Base-by-base conservation (phyloP, 2,888 invertebrate species). In the Cryptops parisi region DNA sequence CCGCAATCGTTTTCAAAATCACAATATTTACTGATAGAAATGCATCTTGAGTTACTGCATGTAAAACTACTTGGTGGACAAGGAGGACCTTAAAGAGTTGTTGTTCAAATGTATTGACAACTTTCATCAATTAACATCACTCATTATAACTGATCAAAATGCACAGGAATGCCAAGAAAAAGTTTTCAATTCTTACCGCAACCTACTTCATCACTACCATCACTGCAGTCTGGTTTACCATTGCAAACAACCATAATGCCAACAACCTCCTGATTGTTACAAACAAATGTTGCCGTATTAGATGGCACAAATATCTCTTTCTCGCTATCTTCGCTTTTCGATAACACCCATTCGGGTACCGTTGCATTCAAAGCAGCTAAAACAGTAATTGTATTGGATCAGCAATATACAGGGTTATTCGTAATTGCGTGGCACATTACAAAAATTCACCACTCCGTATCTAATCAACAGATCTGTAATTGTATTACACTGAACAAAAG, bases 1-100 rank as follows among this genome's bases (percentile, higher is more conserved):
- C 67, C 65, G 56, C 71, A 71, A 55, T 71, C 68, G 55, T 68
- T 63, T n/a, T 63, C 63, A 55, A 65, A 69, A 58, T 71, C 66
- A 57, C 71, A 71, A 40, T 62, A 63, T 46, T 58, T 56, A 15
- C 57, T 51, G n/a, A 62, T 57, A 1, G 60, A 58, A 24, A 61
- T 59, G 41, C 61, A 61, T 40, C 58, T 51, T 4, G 58, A 54
- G 27, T 59, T 60, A 17, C 48, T 53, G 47, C 62, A 62, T 22
- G 56, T 53, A 49, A 60, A 62, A 38, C 60, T 61, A 21, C 55
- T 57, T 22, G 57, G 57, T 15, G 57, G 55, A 47, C 62, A 62
- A 22, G 54, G 41, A 5, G 52, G 26, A 25, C 26, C 51, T 51
- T 19, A 19, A 2, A 41, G 17, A 41, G 19, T 49, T 49, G 15